Evolutionary conservation across 1,140 invertebrate species (phyloP).

Genomic region (honey bee (Apis mellifera)): Amel_HAv3.1 CM009943.2:6434001-6434500

Average conservation of each 20-base stretch:
- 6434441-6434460: constrained; percentile 54
- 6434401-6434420: constrained; percentile 75
- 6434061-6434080: neutral
- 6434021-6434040: too few species aligned
- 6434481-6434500: constrained; percentile 77
- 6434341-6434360: constrained; percentile 61
- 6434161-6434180: neutral
- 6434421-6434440: constrained; percentile 40
- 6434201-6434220: neutral
- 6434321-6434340: constrained; percentile 80
- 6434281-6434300: neutral
- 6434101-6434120: neutral
- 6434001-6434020: too few species aligned
- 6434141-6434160: neutral
- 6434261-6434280: neutral
- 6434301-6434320: constrained; percentile 73
- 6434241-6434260: neutral
- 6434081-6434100: neutral
- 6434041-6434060: neutral
- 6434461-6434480: constrained; percentile 46
- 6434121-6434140: neutral
- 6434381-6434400: constrained; percentile 72
- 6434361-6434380: constrained; percentile 41
- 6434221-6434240: neutral
- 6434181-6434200: neutral